Conservation (phyloP, 2,797 vertebrate species). For the Caiman crocodilus region DNA sequence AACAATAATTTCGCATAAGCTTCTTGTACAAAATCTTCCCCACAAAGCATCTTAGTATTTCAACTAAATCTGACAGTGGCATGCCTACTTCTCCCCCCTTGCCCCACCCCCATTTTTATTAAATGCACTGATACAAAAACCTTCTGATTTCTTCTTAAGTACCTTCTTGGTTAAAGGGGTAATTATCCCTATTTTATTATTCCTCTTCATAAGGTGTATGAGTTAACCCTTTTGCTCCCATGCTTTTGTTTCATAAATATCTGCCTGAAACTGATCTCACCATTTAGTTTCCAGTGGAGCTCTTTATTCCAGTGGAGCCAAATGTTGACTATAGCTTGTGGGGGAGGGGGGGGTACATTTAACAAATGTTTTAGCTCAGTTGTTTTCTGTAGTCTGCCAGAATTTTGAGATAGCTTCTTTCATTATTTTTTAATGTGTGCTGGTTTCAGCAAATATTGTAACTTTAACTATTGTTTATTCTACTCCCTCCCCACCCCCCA, state of each 20-base stretch:
- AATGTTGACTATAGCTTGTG: neutral
- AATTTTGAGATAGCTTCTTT: conserved; percentile 60
- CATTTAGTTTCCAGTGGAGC: conserved; percentile 35
- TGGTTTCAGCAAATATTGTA: conserved; percentile 72
- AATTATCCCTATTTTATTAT: neutral
- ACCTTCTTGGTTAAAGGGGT: neutral
- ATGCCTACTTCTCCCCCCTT: no score
- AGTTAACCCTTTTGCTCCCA: conserved; percentile 23
- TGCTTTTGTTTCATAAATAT: conserved; percentile 20
- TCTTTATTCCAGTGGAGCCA: conserved; percentile 61
- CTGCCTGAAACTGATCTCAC: conserved; percentile 1
- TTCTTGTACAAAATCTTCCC: neutral
- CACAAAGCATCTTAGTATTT: neutral
- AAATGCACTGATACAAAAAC: neutral
- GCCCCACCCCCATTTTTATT: neutral
- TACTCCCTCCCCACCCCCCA: neutral
- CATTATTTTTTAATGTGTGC: conserved; percentile 73
- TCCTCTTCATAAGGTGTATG: neutral
- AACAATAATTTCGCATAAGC: neutral
- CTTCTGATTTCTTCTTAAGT: neutral
- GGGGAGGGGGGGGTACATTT: neutral
- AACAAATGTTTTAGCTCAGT: conserved; percentile 68
- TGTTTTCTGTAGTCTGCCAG: conserved; percentile 62
- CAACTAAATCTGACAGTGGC: neutral
- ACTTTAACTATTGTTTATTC: conserved; percentile 67